Base-by-base conservation (phyloP, 2,797 vertebrate species). In the Semaprochilodus insignis region DNA sequence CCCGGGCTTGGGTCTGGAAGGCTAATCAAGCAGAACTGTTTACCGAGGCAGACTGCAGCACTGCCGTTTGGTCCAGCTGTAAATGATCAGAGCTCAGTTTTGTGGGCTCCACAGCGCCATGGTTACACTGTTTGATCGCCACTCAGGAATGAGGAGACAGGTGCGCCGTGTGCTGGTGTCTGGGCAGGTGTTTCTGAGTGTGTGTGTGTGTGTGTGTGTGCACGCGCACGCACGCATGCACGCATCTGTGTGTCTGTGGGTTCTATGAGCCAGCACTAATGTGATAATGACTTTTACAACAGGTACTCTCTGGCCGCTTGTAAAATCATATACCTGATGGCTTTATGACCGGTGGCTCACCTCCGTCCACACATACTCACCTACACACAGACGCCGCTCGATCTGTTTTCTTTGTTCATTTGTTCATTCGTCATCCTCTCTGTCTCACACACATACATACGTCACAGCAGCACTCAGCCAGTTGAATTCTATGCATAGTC, bases 271-370 rank as follows among this genome's bases (percentile, higher is more conserved):
- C 31, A 62, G 84, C 90, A 88, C 81, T 66, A 62, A 85, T 87
- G 77, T 83, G 85, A 88, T 90, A 89, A 90, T 93, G 90, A 83
- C 85, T 91, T 94, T 94, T 94, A 95, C 89, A 87, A 66, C 87
- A n/a, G 66, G 54, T 74, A 82, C 84, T 92, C 80, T 79, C 60
- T 54, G 55, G 73, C 74, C 16, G 27, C 78, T 82, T 72, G 70
- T 85, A 85, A 83, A 83, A 67, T 78, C 90, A 91, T 85, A 81
- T 85, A 27, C 82, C 81, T 85, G 87, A 90, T 92, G 25, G 81
- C 54, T 94, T 95, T 93, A 93, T 81, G 81, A 90, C 86, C 85
- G 81, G 85, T 76, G 74, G 77, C 84, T 85, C 73, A 25, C 69
- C 51, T 40, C 14, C 10, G 19, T 72, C 36, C 51, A 52, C 66